Evolutionary conservation across 1,140 invertebrate genomes (phyloP).

Genomic region (Goniozus legneri): DNA sequence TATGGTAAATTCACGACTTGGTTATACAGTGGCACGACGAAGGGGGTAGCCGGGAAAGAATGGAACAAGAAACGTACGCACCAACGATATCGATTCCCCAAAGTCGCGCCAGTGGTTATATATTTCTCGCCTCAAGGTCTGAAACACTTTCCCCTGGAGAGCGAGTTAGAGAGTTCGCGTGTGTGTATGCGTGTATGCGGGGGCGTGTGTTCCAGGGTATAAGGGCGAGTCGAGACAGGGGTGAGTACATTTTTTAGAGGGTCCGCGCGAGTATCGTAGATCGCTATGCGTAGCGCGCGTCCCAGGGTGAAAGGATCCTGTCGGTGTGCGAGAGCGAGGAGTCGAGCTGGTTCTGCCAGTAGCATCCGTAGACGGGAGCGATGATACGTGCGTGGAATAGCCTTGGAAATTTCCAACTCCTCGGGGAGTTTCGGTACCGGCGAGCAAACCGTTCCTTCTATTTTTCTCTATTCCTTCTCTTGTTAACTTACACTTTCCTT

Average conservation of each 20-base stretch:
- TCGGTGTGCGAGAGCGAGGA: background rate
- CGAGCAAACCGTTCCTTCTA: slow-evolving; percentile 19
- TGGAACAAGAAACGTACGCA: too few relatives aligned
- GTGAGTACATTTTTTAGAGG: slow-evolving; percentile 38
- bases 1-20: background rate
- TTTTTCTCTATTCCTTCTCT: slow-evolving; percentile 14
- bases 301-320: background rate
- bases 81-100: slow-evolving; percentile 24
- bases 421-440: slow-evolving; percentile 40
- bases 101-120: slow-evolving; percentile 10
- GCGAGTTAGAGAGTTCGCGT: background rate
- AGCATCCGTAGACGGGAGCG: slow-evolving; percentile 24
- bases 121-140: slow-evolving; percentile 34
- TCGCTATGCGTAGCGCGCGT: background rate
- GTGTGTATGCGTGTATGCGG: background rate
- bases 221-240: slow-evolving; percentile 3
- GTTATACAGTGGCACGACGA: background rate
- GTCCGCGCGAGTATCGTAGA: slow-evolving; percentile 3
- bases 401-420: slow-evolving; percentile 34
- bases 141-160: slow-evolving; percentile 28
- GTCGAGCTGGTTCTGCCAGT: background rate
- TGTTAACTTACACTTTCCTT: slow-evolving; percentile 3
- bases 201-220: too few relatives aligned
- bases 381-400: slow-evolving; percentile 44
- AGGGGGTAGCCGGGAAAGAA: too few relatives aligned